phyloP scores from a whole-genome alignment of 2,888 invertebrate species.

The Bimastos eiseni region DNA sequence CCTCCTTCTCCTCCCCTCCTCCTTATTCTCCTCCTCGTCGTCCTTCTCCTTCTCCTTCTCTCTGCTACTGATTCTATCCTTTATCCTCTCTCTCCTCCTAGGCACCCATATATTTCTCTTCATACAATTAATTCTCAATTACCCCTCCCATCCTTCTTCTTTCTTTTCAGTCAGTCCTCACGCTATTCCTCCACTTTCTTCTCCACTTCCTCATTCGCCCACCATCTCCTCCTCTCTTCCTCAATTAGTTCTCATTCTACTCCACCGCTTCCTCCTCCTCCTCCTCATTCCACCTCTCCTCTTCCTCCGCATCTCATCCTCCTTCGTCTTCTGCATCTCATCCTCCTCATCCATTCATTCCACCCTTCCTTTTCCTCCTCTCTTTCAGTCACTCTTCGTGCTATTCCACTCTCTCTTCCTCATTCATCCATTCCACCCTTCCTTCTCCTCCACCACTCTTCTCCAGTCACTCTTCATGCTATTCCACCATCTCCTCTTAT shows the following conservation, averaged over 20 bases:
- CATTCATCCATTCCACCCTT: neutral
- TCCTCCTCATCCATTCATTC: neutral
- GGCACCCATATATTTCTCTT: too few species aligned
- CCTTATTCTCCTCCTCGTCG: neutral
- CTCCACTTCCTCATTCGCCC: neutral
- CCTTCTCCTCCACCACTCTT: slow-evolving; percentile 9
- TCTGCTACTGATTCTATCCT: too few species aligned
- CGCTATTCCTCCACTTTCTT: neutral
- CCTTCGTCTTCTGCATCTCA: neutral
- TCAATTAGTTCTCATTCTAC: neutral
- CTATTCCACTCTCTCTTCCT: neutral
- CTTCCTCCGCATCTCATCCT: neutral
- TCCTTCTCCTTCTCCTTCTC: neutral
- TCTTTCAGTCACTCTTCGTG: neutral
- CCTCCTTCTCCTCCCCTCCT: neutral
- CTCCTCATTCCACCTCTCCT: neutral
- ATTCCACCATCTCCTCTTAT: neutral
- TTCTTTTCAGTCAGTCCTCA: too few species aligned
- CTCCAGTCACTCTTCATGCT: neutral
- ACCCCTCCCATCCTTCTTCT: too few species aligned
- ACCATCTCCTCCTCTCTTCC: neutral
- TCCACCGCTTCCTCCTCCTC: neutral
- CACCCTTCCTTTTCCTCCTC: neutral
- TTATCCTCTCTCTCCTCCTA: too few species aligned
- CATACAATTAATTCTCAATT: too few species aligned